Conservation (phyloP, 2,113 vertebrate genomes). For the Scalopus aquaticus region DNA sequence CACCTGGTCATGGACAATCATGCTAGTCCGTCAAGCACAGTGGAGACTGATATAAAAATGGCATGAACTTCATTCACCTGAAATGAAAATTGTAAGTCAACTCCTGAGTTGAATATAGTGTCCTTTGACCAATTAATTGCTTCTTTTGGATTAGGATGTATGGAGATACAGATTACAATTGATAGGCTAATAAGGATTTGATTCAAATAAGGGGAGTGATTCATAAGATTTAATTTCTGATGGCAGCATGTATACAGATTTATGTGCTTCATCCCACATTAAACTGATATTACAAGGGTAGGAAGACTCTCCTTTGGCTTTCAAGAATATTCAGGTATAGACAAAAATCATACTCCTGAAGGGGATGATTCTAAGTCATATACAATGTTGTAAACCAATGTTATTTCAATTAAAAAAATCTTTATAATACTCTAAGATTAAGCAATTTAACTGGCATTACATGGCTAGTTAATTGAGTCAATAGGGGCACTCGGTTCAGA, state of each 20-base stretch:
- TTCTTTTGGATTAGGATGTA: neutral
- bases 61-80: neutral
- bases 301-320: neutral
- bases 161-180: neutral
- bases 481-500: neutral
- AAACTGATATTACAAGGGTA: neutral
- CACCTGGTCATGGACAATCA: neutral
- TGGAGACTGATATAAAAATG: neutral
- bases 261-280: neutral
- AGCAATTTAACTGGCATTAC: neutral
- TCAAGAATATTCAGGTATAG: neutral
- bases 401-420: neutral
- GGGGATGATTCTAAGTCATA: too few relatives aligned
- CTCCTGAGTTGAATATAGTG: too few relatives aligned
- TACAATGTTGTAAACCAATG: too few relatives aligned
- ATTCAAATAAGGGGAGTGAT: neutral
- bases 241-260: neutral
- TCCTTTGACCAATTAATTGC: neutral
- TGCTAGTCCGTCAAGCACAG: neutral
- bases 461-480: neutral
- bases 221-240: neutral
- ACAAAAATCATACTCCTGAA: neutral
- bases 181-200: neutral
- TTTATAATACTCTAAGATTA: neutral
- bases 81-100: neutral